Evolutionary conservation across 2,797 vertebrate genomes (phyloP).

Genomic region (Steatocranus sp.): DNA sequence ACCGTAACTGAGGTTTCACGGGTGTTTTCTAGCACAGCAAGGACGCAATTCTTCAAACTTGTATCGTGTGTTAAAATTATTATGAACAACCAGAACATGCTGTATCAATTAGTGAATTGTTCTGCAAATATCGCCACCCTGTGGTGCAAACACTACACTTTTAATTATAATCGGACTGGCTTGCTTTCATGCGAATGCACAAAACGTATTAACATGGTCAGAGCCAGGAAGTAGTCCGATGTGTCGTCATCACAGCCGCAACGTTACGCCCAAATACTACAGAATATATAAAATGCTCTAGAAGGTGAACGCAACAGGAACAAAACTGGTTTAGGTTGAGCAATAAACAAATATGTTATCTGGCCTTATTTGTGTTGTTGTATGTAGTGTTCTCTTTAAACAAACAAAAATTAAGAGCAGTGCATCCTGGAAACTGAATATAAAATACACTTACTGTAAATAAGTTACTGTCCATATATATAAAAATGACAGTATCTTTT

Average conservation of each 20-base stretch:
- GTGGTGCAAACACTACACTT: conserved; percentile 19
- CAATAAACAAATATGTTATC: background rate
- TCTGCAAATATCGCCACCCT: conserved; percentile 57
- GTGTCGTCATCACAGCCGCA: background rate
- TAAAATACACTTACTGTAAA: background rate
- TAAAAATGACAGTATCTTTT: background rate
- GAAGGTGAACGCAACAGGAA: background rate
- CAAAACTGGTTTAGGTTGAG: background rate
- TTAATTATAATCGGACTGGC: background rate
- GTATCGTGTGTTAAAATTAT: background rate
- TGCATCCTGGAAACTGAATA: background rate
- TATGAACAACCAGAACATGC: background rate
- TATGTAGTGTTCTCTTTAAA: fast-evolving
- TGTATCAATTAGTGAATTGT: background rate
- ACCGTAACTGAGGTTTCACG: fast-evolving
- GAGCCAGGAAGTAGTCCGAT: background rate
- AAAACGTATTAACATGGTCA: background rate
- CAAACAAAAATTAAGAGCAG: background rate
- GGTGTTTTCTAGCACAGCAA: background rate
- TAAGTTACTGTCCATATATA: background rate
- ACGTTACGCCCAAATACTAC: background rate
- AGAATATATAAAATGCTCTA: background rate
- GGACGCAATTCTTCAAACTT: background rate
- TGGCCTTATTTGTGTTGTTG: background rate
- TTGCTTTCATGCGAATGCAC: background rate